Evolutionary conservation across 2,113 vertebrate genomes (phyloP).

Genomic region (Euleptes europaea): DNA sequence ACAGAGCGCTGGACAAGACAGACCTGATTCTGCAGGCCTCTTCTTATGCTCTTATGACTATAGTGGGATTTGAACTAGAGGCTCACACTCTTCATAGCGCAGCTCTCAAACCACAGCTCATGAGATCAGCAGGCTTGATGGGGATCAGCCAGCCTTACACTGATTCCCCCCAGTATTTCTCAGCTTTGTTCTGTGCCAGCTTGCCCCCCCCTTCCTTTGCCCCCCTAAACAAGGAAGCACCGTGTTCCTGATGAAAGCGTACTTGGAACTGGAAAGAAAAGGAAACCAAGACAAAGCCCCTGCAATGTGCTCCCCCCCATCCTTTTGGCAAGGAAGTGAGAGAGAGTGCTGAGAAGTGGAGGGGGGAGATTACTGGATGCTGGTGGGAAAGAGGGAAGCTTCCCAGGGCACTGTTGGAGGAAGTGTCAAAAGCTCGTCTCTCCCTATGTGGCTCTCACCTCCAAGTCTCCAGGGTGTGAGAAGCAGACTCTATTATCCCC

Average conservation of each 20-base stretch:
- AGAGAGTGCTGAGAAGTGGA: not conserved
- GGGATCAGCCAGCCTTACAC: not conserved
- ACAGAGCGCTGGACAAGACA: no score
- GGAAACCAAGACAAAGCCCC: not conserved
- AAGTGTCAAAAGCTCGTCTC: slow-evolving; percentile 59
- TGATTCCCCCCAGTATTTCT: rapidly evolving
- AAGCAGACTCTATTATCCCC: slow-evolving; percentile 55
- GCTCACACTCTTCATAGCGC: not conserved
- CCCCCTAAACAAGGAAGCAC: rapidly evolving
- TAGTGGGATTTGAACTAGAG: no score
- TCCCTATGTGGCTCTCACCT: slow-evolving; percentile 60
- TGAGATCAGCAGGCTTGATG: not conserved
- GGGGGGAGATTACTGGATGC: not conserved
- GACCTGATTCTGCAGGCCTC: no score
- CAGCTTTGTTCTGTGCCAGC: not conserved
- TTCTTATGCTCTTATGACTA: no score
- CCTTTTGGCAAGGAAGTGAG: not conserved
- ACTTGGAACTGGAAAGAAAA: not conserved
- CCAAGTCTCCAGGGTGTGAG: slow-evolving; percentile 41
- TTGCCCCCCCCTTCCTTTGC: not conserved
- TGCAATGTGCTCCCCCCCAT: not conserved
- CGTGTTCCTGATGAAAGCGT: not conserved
- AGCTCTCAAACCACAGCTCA: no score
- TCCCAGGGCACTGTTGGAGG: slow-evolving; percentile 32
- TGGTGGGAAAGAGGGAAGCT: slow-evolving; percentile 14